phyloP scores from a whole-genome alignment of 1,140 invertebrate genomes.

The Stenopsyche tienmushanensis region DNA sequence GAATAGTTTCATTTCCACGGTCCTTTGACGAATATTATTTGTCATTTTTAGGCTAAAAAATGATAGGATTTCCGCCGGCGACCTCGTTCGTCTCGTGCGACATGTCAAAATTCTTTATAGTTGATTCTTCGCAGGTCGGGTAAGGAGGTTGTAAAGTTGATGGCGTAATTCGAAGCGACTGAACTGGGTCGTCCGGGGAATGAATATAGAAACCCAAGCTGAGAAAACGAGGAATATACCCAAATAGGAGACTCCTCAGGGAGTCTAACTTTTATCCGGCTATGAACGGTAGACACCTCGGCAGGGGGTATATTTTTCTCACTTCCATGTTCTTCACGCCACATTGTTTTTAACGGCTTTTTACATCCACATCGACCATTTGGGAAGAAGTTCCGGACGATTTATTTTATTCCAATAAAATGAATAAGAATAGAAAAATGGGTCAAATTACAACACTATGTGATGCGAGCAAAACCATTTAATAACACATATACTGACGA shows the following conservation, averaged over 20 bases:
- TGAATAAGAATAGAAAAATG: too few species aligned
- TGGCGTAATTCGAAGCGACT: slow-evolving; percentile 10
- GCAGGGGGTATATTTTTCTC: neutral
- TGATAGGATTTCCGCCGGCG: too few species aligned
- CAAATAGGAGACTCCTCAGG: neutral
- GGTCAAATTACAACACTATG: too few species aligned
- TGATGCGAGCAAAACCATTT: too few species aligned
- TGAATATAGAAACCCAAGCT: neutral
- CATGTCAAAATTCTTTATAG: neutral
- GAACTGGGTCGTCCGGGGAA: slow-evolving; percentile 19
- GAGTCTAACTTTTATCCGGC: neutral
- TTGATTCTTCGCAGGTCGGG: slow-evolving; percentile 2
- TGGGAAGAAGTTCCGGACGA: too few species aligned
- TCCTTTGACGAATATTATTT: too few species aligned
- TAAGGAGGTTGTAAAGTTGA: neutral
- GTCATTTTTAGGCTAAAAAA: too few species aligned
- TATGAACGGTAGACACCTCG: neutral
- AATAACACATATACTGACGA: too few species aligned
- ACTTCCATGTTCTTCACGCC: neutral
- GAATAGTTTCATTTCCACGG: too few species aligned
- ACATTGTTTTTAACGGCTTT: neutral
- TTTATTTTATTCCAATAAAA: too few species aligned
- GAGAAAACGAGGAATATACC: neutral
- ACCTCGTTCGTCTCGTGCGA: neutral
- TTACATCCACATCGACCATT: too few species aligned